Percentiles rank a stretch among this genome's conserved stretches.
Evolutionary conservation across 2,113 vertebrate genomes (phyloP).

Genomic region (Embiotoca jacksoni): DNA sequence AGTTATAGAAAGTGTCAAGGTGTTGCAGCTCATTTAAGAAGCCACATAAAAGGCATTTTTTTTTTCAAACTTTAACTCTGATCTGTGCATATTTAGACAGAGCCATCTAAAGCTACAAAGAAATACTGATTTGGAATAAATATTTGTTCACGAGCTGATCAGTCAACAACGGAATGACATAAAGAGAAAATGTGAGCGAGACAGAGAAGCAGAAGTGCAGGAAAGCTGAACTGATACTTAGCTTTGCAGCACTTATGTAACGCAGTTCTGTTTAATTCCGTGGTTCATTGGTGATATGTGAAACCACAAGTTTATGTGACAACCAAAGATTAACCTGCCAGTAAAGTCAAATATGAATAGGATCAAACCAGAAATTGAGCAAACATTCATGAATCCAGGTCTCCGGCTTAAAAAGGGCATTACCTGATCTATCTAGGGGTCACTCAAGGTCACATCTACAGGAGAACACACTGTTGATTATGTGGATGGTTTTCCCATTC

Average conservation of each 20-base stretch:
- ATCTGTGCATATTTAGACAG: no score
- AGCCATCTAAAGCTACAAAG: no score
- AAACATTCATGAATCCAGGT: background rate
- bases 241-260: background rate
- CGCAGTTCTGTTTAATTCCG: slow-evolving; percentile 4
- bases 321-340: background rate
- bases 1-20: slow-evolving; percentile 43
- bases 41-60: slow-evolving; percentile 28
- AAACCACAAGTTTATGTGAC: background rate
- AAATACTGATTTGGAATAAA: no score
- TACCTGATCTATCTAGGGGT: background rate
- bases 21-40: slow-evolving; percentile 29
- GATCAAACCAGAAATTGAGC: background rate
- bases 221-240: slow-evolving; percentile 35
- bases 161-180: no score
- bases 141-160: no score
- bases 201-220: background rate
- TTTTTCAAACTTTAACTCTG: background rate
- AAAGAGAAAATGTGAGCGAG: background rate
- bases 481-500: slow-evolving; percentile 67
- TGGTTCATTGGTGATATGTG: slow-evolving; percentile 5
- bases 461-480: slow-evolving; percentile 27
- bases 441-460: slow-evolving; percentile 19
- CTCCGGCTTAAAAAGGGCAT: background rate
- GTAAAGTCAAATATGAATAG: background rate